Evolutionary conservation across 2,113 vertebrate genomes (phyloP), one percentile per base, ranked within the genome.

Genomic region (Ceyx cyanopectus): DNA sequence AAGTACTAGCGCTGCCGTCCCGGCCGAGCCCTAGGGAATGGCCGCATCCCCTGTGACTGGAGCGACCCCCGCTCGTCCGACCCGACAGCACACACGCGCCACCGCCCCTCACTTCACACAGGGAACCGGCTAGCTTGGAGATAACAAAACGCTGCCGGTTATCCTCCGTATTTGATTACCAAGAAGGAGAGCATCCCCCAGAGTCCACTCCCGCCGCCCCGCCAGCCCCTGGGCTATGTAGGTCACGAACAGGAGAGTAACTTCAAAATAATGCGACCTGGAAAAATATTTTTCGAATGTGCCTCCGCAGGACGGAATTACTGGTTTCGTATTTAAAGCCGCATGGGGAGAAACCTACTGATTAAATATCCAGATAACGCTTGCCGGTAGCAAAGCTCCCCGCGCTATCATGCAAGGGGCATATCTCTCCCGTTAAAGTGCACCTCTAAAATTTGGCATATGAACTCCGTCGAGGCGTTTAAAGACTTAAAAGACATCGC

Each of bases 221-320:
- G 12, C 7, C 43, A 5, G 66, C 61, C 74, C 30, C 58, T 0
- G 40, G 76, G 87, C 78, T 93, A 92, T 87, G 62, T 91, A 92
- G 93, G 93, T 93, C 94, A 94, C 50, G 22, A 24, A 56, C n/a
- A 8, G 37, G 37, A 73, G 67, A 34, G 76, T 80, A 85, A 70
- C 37, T 82, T 48, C 67, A 77, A 91, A 94, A 94, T 85, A 87
- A 78, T 70, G 9, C 61, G 81, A 72, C 80, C 83, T 90, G 82
- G 60, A 92, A 92, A 93, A 80, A 14, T 18, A 40, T 41, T 32
- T 74, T 69, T 53, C n/a, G 45, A 65, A 48, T 43, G 23, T 45
- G 23, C 18, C 30, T 45, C 16, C 10, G 32, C 58, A 13, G 63
- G 46, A 26, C 4, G 21, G 32, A 76, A 80, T 2, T 3, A 66